Base-by-base conservation (phyloP, 1,140 invertebrate genomes). In the Meloidogyne floridensis region DNA sequence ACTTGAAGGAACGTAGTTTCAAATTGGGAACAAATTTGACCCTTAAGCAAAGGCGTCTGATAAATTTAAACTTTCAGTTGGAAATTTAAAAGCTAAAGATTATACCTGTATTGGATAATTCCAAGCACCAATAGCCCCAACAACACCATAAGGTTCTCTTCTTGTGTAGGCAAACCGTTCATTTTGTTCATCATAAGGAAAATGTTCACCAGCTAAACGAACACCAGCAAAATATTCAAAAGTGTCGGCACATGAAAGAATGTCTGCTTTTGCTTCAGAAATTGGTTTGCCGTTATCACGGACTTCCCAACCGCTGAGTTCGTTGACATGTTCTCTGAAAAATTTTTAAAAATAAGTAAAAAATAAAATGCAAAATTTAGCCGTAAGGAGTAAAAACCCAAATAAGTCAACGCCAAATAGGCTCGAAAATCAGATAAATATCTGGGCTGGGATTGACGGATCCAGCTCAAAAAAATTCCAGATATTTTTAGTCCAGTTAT, bases 41-140 rank as follows among this genome's bases (percentile, higher is more conserved):
- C 32, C 32, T 32, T 0, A 32, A 32, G 32, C 32, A 0, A 32
- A 32, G 32, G 32, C 32, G 32, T 32, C 32, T 32, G 32, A 32
- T 0, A 32, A 32, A 32, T 32, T 32, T 32, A 32, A 32, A 32
- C 32, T 32, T 32, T 32, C 32, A 32, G 32, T 32, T 32, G 10
- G 32, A 18, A 75, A 76, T 74, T 42, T 75, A 32, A 2, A 15
- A 92, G 91, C 91, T 91, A 93, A n/a, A 91, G 82, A 10, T 91
- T 91, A 32, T 47, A 47, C 92, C 82, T 93, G 92, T 79, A 93
- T 91, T 13, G 92, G 92, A 82, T 92, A 93, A 85, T 93, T 93
- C 92, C 92, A 93, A 2, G 92, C 92, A 6, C 92, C 92, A 18
- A 89, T 81, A 69, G 76, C 77, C 2, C 88, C 87, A 77, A 88